A percentile compares a stretch with the other conserved stretches of the same genome.
Conservation (phyloP, 2,113 vertebrate species). For the Sialia sialis region DNA sequence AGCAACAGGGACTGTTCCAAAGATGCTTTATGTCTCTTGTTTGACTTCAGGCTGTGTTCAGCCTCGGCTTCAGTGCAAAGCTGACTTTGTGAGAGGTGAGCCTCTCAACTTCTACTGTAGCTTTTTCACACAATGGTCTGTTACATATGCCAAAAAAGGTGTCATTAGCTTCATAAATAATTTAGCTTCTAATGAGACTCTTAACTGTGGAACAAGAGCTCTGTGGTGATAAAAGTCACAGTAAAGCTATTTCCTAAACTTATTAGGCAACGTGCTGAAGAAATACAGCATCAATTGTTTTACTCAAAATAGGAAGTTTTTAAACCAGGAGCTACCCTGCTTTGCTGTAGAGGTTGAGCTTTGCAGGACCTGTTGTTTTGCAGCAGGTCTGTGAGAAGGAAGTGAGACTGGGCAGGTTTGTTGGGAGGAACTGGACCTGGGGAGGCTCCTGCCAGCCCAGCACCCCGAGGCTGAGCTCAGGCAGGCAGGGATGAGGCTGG, state of each 20-base stretch:
- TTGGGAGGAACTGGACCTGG: neutral
- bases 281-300: neutral
- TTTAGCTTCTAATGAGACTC: neutral
- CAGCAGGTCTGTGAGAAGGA: neutral
- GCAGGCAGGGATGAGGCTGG: neutral
- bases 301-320: neutral
- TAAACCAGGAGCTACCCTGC: neutral
- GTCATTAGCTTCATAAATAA: neutral
- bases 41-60: neutral
- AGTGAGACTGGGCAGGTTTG: neutral
- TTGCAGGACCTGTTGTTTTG: neutral
- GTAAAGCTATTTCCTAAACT: neutral
- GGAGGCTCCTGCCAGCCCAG: neutral
- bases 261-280: neutral
- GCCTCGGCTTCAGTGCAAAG: neutral
- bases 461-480: accelerated
- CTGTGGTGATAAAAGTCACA: neutral
- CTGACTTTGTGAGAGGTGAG: neutral
- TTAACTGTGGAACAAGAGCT: neutral
- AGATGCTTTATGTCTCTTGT: neutral
- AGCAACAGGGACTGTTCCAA: neutral
- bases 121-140: neutral
- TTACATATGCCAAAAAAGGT: neutral
- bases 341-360: neutral
- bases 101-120: neutral